phyloP scores from a whole-genome alignment of 2,113 vertebrate genomes.

The Pedetes capensis region DNA sequence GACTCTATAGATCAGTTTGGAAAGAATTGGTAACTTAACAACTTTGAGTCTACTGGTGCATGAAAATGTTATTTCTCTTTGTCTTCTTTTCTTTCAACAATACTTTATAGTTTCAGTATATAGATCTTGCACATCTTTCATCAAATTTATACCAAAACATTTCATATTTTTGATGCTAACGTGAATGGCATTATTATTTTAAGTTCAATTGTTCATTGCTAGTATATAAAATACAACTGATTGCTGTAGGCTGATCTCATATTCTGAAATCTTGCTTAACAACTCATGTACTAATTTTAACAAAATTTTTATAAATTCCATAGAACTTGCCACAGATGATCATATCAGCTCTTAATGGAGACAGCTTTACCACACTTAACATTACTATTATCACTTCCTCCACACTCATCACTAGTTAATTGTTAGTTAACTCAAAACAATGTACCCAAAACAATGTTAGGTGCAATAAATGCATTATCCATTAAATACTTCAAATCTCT shows the following conservation, averaged over 20 bases:
- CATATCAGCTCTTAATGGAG: not conserved
- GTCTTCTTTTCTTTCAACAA: not conserved
- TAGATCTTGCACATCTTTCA: not conserved
- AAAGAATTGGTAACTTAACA: not conserved
- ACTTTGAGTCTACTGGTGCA: not conserved
- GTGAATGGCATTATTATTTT: not conserved
- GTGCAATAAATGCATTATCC: not conserved
- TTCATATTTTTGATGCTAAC: not conserved
- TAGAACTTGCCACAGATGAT: not conserved
- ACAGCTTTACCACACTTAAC: not conserved
- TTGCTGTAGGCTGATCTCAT: not conserved
- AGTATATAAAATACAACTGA: not conserved
- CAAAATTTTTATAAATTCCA: not conserved
- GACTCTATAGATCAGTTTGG: not conserved
- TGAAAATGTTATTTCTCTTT: not conserved
- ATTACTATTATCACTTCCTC: not conserved
- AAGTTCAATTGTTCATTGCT: not conserved
- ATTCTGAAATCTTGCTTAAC: not conserved
- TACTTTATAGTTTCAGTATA: not conserved
- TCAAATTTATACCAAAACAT: not conserved
- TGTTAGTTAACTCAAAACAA: too few relatives aligned
- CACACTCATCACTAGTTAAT: not conserved
- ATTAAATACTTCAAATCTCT: not conserved
- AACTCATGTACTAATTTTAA: not conserved
- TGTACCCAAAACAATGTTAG: not conserved